Evolutionary conservation across 2,888 invertebrate species (phyloP).

Genomic region (Drosophila paranaensis): DNA sequence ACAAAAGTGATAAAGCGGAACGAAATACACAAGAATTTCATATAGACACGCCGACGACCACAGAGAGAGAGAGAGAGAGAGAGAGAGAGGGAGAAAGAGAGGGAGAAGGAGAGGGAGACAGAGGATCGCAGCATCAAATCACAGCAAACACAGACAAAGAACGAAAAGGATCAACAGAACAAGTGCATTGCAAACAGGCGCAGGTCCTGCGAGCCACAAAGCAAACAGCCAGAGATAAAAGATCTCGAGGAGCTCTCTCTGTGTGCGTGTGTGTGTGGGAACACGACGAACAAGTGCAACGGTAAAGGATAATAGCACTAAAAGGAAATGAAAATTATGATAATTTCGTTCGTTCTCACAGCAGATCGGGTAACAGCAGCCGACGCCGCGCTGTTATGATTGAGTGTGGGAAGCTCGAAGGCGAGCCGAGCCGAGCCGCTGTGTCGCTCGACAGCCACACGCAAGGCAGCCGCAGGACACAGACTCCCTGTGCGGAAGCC

Average conservation of each 20-base stretch:
- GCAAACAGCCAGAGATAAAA: slow-evolving; percentile 73
- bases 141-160: slow-evolving; percentile 64
- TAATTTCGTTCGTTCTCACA: slow-evolving; percentile 76
- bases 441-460: slow-evolving; percentile 75
- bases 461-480: slow-evolving; percentile 62
- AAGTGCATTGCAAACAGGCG: slow-evolving; percentile 74
- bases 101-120: slow-evolving; percentile 2
- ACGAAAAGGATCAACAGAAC: slow-evolving; percentile 64
- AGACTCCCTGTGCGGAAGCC: slow-evolving; percentile 59
- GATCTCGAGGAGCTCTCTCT: slow-evolving; percentile 59
- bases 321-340: slow-evolving; percentile 80
- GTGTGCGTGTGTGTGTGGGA: slow-evolving; percentile 62
- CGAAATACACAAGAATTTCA: slow-evolving; percentile 56
- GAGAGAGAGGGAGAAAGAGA: not conserved
- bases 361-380: slow-evolving; percentile 72
- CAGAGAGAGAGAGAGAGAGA: not conserved
- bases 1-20: slow-evolving; percentile 72
- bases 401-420: slow-evolving; percentile 65
- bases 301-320: slow-evolving; percentile 76
- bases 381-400: slow-evolving; percentile 54
- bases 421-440: slow-evolving; percentile 27
- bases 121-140: slow-evolving; percentile 68
- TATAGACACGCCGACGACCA: slow-evolving; percentile 26
- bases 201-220: slow-evolving; percentile 44
- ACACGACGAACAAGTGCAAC: slow-evolving; percentile 75